phyloP scores from a whole-genome alignment of 2,888 invertebrate species.

The Aphrophora alni region DNA sequence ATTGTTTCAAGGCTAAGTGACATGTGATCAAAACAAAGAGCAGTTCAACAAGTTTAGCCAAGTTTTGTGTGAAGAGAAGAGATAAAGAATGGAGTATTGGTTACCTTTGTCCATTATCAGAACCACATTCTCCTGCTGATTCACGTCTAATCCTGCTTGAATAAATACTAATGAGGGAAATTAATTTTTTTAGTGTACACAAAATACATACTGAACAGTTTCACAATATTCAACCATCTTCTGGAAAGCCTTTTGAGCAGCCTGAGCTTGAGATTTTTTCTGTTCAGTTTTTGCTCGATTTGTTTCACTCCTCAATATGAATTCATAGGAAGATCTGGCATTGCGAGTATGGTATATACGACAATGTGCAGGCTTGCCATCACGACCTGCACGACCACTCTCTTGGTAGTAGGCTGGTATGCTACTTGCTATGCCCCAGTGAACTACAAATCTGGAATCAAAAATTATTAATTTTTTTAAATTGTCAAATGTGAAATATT shows the following conservation, averaged over 20 bases:
- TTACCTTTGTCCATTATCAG: too few species aligned
- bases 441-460: constrained; percentile 81
- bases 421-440: constrained; percentile 96
- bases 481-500: too few species aligned
- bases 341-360: constrained; percentile 87
- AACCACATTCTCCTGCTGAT: too few species aligned
- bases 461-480: too few species aligned
- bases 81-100: too few species aligned
- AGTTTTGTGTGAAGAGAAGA: too few species aligned
- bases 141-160: too few species aligned
- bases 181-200: too few species aligned
- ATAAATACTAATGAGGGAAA: too few species aligned
- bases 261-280: constrained; percentile 62
- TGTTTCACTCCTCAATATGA: constrained; percentile 76
- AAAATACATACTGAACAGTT: constrained; percentile 67
- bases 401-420: constrained; percentile 97
- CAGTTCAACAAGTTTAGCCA: too few species aligned
- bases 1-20: too few species aligned
- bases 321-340: constrained; percentile 83
- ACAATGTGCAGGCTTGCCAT: constrained; percentile 87
- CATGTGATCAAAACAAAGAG: too few species aligned
- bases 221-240: constrained; percentile 88
- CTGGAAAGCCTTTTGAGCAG: constrained; percentile 75
- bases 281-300: constrained; percentile 65
- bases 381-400: constrained; percentile 95